Evolutionary conservation across 2,888 invertebrate genomes (phyloP).

Genomic region (Cheilosia pagana): DNA sequence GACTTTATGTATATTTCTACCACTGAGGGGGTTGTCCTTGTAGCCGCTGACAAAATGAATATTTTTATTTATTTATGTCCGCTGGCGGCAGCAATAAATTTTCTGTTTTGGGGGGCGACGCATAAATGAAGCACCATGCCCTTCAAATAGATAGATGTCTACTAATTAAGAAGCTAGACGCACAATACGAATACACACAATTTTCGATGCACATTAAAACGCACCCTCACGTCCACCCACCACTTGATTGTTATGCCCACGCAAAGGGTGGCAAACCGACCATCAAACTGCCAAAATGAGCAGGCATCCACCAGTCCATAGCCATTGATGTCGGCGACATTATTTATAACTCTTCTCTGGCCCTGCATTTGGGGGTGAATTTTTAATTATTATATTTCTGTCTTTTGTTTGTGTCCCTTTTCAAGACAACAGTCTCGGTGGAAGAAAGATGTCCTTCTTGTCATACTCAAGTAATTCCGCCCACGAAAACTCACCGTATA

Average conservation of each 20-base stretch:
- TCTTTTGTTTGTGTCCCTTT: conserved; percentile 43
- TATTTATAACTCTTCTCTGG: conserved; percentile 69
- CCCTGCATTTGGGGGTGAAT: conserved; percentile 65
- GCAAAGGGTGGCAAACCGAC: conserved; percentile 40
- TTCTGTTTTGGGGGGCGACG: conserved; percentile 2
- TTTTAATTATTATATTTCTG: conserved; percentile 74
- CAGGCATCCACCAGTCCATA: conserved; percentile 40
- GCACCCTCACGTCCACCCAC: conserved; percentile 51
- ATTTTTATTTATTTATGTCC: conserved; percentile 58
- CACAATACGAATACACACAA: conserved; percentile 60
- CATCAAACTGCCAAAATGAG: conserved; percentile 47
- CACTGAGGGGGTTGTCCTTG: neutral
- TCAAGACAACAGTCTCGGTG: conserved; percentile 12
- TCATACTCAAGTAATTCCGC: conserved; percentile 49
- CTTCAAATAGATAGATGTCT: conserved; percentile 42
- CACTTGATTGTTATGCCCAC: neutral
- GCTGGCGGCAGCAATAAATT: conserved; percentile 49
- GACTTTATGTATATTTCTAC: neutral
- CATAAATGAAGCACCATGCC: conserved; percentile 52
- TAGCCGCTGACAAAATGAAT: conserved; percentile 14
- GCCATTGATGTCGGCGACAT: conserved; percentile 63
- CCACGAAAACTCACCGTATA: conserved; percentile 38
- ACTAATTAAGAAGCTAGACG: conserved; percentile 72
- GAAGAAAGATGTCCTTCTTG: conserved; percentile 14
- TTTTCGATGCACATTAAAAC: conserved; percentile 64